Evolutionary conservation across 2,113 vertebrate genomes (phyloP), one percentile per base, ranked within the genome.

Genomic region (Sander vitreus): DNA sequence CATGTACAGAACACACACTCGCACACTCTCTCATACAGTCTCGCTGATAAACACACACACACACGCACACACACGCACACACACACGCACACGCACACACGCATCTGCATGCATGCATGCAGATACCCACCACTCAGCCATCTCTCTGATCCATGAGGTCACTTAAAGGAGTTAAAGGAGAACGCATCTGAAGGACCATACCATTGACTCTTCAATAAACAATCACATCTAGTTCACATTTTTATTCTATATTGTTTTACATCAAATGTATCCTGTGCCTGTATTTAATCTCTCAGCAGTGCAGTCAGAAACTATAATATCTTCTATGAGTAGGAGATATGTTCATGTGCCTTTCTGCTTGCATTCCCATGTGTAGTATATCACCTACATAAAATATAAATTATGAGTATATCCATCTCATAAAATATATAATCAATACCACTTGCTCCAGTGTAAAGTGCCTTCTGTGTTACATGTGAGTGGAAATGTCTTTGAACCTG

Each of bases 351-450:
- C 18, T 55, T 14, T 39, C 39, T 74, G n/a, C 21, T 5, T 51
- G 10, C 60, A 80, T 85, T 65, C 67, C 65, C 50, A 54, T 43
- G 39, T 43, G 30, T 73, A 36, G 21, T 72, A 50, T 23, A 78
- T 70, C 27, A 57, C 14, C 18, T 67, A n/a, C 63, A 69, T 48
- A 62, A 39, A 72, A 60, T 69, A 72, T 55, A 62, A n/a, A n/a
- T n/a, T n/a, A n/a, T n/a, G n/a, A n/a, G n/a, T n/a, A n/a, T n/a
- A n/a, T n/a, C n/a, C n/a, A n/a, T n/a, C n/a, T 67, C 63, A 69
- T 48, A 62, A 39, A 72, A 60, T 69, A 72, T 55, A 62, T 43
- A 76, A 89, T 89, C 80, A 59, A 87, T 88, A 80, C 8, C 65
- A 71, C 51, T 83, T 53, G 3, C 30, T 72, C 10, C 54, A 2